Evolutionary conservation across 2,888 invertebrate species (phyloP).

Genomic region (Caenorhabditis sulstoni): DNA sequence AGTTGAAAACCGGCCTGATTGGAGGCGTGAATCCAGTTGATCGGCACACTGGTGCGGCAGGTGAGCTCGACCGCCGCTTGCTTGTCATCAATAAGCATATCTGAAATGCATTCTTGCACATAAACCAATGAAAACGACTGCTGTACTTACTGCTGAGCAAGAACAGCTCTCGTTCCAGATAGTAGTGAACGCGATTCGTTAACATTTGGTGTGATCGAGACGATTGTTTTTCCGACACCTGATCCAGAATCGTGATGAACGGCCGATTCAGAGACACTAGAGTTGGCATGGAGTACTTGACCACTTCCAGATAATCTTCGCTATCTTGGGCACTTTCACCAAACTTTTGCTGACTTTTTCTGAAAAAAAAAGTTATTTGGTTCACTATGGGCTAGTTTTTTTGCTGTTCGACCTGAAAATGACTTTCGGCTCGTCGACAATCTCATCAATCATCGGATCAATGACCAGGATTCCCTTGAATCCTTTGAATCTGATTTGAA

Average conservation of each 20-base stretch:
- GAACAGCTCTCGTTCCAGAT: slow-evolving; percentile 60
- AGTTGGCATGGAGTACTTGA: slow-evolving; percentile 73
- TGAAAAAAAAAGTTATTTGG: too few species aligned
- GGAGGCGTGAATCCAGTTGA: slow-evolving; percentile 57
- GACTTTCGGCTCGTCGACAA: slow-evolving; percentile 26
- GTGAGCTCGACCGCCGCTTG: slow-evolving; percentile 55
- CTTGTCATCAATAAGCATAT: slow-evolving; percentile 64
- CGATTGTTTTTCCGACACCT: slow-evolving; percentile 65
- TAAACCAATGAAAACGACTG: neutral
- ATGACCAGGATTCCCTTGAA: slow-evolving; percentile 78
- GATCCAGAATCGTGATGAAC: slow-evolving; percentile 78
- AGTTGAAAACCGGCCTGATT: slow-evolving; percentile 51
- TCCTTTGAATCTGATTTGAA: slow-evolving; percentile 75
- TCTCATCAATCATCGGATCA: slow-evolving; percentile 65
- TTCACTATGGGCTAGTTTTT: too few species aligned
- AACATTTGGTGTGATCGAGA: slow-evolving; percentile 50
- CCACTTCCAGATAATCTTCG: slow-evolving; percentile 52
- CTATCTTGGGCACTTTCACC: too few species aligned
- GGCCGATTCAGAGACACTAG: slow-evolving; percentile 79
- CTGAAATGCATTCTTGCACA: slow-evolving; percentile 40
- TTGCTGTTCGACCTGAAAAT: slow-evolving; percentile 51
- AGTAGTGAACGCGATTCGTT: slow-evolving; percentile 51
- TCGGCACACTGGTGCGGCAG: slow-evolving; percentile 60
- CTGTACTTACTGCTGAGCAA: slow-evolving; percentile 32
- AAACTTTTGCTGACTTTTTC: too few species aligned